Conservation (phyloP, 2,888 invertebrate species). For the Trissolcus brochymenae region DNA sequence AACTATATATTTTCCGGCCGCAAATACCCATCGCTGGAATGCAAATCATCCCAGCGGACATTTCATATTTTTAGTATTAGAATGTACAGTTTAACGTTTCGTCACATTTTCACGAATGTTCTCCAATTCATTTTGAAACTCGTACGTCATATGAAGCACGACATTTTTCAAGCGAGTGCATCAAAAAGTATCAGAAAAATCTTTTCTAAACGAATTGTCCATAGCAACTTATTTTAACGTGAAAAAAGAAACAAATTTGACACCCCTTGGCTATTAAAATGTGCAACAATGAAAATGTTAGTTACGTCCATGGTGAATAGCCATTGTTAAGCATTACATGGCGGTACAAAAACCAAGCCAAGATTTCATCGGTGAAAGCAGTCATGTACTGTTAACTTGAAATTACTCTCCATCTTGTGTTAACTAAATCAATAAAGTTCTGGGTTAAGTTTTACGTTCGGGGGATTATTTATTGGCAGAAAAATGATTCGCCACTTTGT, state of each 20-base stretch:
- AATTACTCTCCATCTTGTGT: constrained; percentile 19
- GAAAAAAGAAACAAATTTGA: not conserved
- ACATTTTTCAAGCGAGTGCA: not conserved
- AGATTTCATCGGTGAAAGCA: constrained; percentile 42
- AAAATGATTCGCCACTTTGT: constrained; percentile 1
- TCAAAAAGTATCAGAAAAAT: not conserved
- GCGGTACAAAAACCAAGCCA: constrained; percentile 23
- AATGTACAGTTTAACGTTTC: constrained; percentile 42
- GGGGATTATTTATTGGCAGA: constrained; percentile 2
- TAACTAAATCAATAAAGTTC: constrained; percentile 26
- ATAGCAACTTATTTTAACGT: not conserved
- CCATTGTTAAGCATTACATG: constrained; percentile 31
- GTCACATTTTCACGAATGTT: constrained; percentile 39
- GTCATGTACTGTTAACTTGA: constrained; percentile 38
- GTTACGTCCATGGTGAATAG: constrained; percentile 19
- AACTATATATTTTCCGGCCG: constrained; percentile 19
- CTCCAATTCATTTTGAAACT: constrained; percentile 34
- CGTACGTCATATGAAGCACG: constrained; percentile 1
- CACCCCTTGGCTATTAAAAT: not conserved
- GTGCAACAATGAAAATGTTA: constrained; percentile 9
- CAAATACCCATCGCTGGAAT: constrained; percentile 32
- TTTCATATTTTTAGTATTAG: constrained; percentile 49
- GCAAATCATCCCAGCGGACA: constrained; percentile 37
- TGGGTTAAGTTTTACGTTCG: constrained; percentile 20
- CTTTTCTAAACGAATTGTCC: not conserved